These are phyloP conservation scores for Heliconius hermathena DNA, from an alignment of 1,140 invertebrate species.

Conservation along the genomic window DNA sequence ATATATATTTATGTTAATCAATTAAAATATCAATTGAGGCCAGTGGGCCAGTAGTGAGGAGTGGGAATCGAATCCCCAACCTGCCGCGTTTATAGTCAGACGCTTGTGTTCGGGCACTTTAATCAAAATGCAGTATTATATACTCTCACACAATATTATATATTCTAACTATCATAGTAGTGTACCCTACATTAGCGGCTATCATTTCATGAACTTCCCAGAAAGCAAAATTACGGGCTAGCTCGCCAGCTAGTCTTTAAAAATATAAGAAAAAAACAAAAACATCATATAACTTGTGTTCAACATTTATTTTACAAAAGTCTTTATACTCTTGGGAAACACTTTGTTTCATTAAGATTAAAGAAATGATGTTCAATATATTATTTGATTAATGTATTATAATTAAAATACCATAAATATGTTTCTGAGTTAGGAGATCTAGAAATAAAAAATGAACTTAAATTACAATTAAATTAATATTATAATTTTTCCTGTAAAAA, in stretches of 20 bases:
- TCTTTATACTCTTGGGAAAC: conserved; percentile 12
- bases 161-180: too few relatives aligned
- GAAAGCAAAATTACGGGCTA: too few relatives aligned
- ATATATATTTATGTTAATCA: too few relatives aligned
- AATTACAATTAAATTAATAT: background rate
- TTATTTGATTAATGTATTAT: background rate
- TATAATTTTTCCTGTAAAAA: background rate
- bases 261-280: background rate
- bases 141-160: too few relatives aligned
- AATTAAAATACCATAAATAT: background rate
- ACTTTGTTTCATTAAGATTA: background rate
- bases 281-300: background rate
- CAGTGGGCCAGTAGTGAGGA: too few relatives aligned
- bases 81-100: too few relatives aligned
- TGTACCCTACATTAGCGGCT: too few relatives aligned
- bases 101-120: too few relatives aligned
- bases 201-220: too few relatives aligned
- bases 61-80: too few relatives aligned
- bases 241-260: background rate
- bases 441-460: background rate
- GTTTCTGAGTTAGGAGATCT: background rate
- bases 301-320: conserved; percentile 7
- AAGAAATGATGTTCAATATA: conserved; percentile 1
- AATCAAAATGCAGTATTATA: too few relatives aligned
- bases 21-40: too few relatives aligned